A percentile compares a stretch with the other conserved stretches of the same genome.
Conservation (phyloP, 2,113 vertebrate species). For the Tinamus guttatus region DNA sequence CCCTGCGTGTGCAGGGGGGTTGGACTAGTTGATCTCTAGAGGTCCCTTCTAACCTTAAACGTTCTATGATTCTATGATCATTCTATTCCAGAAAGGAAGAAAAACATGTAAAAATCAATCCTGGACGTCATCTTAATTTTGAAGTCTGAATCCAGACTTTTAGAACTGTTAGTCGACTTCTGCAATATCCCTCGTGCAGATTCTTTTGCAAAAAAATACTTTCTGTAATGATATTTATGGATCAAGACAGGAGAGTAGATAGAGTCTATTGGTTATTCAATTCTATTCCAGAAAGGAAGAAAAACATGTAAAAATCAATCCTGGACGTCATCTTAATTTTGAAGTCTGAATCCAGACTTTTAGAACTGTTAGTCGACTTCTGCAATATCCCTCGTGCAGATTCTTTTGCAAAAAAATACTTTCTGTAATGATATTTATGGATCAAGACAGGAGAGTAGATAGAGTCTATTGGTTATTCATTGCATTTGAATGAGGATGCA, state of each 20-base stretch:
- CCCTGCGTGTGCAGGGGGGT: no score
- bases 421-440: conserved; percentile 9
- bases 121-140: background rate
- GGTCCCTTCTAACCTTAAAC: no score
- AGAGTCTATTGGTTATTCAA: conserved; percentile 10
- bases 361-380: background rate
- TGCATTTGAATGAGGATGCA: background rate
- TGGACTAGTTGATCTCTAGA: no score
- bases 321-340: background rate
- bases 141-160: background rate
- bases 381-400: background rate
- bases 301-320: background rate
- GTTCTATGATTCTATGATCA: no score
- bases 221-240: conserved; percentile 9
- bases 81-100: background rate
- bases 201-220: conserved; percentile 7
- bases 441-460: conserved; percentile 6
- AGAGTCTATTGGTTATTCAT: conserved; percentile 10
- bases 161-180: background rate
- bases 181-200: background rate
- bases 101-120: background rate
- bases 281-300: background rate
- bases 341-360: background rate
- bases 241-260: conserved; percentile 6
- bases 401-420: conserved; percentile 7